These are phyloP conservation scores for Acanthurus leucopareius DNA, from an alignment of 2,797 vertebrate genomes.

Conservation along the genomic window DNA sequence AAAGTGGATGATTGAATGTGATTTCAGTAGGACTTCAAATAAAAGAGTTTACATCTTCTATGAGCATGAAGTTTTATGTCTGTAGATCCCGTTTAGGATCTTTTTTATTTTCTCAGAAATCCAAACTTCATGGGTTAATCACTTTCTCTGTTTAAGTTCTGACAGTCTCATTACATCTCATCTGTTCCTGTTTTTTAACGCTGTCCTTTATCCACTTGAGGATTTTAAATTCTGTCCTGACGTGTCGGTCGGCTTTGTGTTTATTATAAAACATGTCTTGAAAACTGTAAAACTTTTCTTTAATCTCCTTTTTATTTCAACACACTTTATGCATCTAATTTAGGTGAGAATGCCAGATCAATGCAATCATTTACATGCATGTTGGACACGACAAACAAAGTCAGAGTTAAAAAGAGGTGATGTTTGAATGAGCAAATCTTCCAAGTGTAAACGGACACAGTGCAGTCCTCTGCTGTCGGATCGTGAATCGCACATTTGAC, in stretches of 20 bases:
- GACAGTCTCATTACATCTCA: conserved; percentile 5
- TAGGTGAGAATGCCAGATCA: conserved; percentile 73
- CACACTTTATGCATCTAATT: conserved; percentile 71
- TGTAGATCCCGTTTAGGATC: neutral
- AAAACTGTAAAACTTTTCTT: conserved; percentile 52
- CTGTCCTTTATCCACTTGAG: neutral
- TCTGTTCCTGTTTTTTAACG: neutral
- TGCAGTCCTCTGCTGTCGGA: conserved; percentile 6
- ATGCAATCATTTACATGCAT: conserved; percentile 78
- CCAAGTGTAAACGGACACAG: conserved; percentile 24
- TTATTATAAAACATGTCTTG: conserved; percentile 41
- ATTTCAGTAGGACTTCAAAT: conserved; percentile 37
- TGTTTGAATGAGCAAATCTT: conserved; percentile 49
- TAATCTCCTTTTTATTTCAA: conserved; percentile 41
- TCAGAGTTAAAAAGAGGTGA: conserved; percentile 30
- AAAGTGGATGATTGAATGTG: neutral
- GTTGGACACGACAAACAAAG: conserved; percentile 63
- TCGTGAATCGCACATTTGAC: conserved; percentile 33
- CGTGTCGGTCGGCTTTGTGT: conserved; percentile 28
- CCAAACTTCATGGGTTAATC: conserved; percentile 12
- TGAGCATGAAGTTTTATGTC: neutral
- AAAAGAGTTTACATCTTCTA: conserved; percentile 11
- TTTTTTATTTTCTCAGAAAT: conserved; percentile 22
- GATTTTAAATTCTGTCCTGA: conserved; percentile 42
- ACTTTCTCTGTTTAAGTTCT: conserved; percentile 8